Evolutionary conservation across 2,113 vertebrate species (phyloP), one percentile per base, ranked within the genome.

Genomic region (Sorex araneus): DNA sequence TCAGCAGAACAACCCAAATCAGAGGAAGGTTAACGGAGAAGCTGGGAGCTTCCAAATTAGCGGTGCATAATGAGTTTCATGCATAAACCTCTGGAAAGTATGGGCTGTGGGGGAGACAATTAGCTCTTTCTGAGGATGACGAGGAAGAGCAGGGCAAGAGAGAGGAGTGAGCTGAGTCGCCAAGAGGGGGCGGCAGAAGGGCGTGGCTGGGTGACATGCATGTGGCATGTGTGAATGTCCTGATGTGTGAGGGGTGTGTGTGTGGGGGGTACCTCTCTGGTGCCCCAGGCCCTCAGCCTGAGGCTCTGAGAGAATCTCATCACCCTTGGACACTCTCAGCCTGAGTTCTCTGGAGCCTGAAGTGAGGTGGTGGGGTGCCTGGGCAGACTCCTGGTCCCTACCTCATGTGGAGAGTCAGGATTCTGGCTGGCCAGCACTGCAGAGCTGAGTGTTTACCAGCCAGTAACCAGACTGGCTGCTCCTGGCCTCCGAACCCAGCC

Each of bases 31-130:
- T 97, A 96, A 94, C 95, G 43, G 95, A 96, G 97, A 97, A 97
- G 94, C 97, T 97, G 95, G 96, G 94, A 97, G 97, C 92, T 97
- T 95, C 94, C 96, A 98, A 98, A 98, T 98, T 98, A 97, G 96
- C 95, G 92, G 97, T 82, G 96, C 91, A 95, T 98, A 98, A 98
- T 98, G 98, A 98, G 97, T 97, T 95, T 97, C 94, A 90, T 96
- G 97, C 97, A 98, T 96, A 98, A 97, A 97, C 97, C 95, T 97
- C 97, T 98, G 95, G 15, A 96, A 98, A 97, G 95, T 95, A 93
- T 70, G 94, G 90, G 94, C 92, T 97, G 96, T 96, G 96, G 96
- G 96, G 97, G 94, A 97, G 97, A 98, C 97, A 97, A 97, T 98
- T 97, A 97, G 96, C 97, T 73, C 9, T 73, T 25, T 86, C 11